Evolutionary conservation across 2,113 vertebrate species (phyloP).

Genomic region (Megaceryle torquata): DNA sequence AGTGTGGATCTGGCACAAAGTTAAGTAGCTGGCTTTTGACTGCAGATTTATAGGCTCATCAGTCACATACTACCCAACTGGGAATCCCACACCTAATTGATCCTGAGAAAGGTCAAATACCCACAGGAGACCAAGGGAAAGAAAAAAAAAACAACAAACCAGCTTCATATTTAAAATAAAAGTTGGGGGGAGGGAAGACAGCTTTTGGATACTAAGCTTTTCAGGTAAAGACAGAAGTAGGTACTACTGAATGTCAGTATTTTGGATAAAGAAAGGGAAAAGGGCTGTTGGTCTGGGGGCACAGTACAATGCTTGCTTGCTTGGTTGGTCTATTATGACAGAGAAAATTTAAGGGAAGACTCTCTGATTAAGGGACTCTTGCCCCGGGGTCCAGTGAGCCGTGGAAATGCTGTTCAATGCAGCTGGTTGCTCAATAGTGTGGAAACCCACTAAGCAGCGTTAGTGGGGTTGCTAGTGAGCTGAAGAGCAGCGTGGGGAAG

Average conservation of each 20-base stretch:
- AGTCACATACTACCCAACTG: not conserved
- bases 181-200: too few species aligned
- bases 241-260: not conserved
- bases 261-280: not conserved
- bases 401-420: not conserved
- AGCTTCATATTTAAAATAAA: not conserved
- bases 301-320: not conserved
- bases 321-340: not conserved
- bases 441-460: not conserved
- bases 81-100: not conserved
- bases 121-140: not conserved
- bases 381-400: fast-evolving
- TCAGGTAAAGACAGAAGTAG: not conserved
- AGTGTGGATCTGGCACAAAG: not conserved
- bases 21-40: not conserved
- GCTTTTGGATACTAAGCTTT: not conserved
- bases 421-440: fast-evolving
- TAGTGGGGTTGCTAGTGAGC: fast-evolving
- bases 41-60: not conserved
- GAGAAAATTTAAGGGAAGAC: not conserved
- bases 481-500: not conserved
- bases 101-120: not conserved
- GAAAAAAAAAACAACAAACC: not conserved
- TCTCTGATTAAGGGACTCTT: not conserved
- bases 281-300: not conserved